A percentile compares a stretch with the other conserved stretches of the same genome.
phyloP scores from a whole-genome alignment of 2,113 vertebrate species.

The Neodontobutis hainanensis region DNA sequence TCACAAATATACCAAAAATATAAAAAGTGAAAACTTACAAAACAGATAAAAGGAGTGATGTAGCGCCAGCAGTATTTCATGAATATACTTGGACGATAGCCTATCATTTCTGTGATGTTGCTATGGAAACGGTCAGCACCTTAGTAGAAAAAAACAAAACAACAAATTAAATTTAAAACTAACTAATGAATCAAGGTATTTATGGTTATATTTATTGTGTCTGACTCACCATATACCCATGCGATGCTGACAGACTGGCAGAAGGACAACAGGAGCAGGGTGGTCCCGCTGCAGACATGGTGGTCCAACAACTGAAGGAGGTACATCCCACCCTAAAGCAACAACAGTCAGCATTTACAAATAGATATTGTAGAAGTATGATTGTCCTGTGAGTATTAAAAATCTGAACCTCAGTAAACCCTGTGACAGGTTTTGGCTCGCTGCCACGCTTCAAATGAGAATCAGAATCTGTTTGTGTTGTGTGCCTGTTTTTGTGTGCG shows the following conservation, averaged over 20 bases:
- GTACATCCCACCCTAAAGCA: constrained; percentile 67
- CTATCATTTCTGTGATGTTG: constrained; percentile 71
- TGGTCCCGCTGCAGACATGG: constrained; percentile 72
- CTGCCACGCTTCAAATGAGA: too few relatives aligned
- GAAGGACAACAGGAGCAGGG: constrained; percentile 65
- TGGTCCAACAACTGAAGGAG: constrained; percentile 73
- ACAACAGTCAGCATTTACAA: neutral
- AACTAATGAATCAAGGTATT: neutral
- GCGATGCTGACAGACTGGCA: constrained; percentile 71
- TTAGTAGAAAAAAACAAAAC: constrained; percentile 10
- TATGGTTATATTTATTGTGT: neutral
- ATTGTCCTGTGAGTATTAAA: too few relatives aligned
- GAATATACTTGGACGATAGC: constrained; percentile 52
- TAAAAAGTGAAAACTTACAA: constrained; percentile 42
- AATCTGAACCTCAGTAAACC: too few relatives aligned
- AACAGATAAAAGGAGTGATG: constrained; percentile 59
- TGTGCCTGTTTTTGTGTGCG: too few relatives aligned
- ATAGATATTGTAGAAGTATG: too few relatives aligned
- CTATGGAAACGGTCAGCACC: constrained; percentile 68
- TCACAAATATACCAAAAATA: neutral
- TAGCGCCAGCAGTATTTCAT: constrained; percentile 73
- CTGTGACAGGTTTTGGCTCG: too few relatives aligned
- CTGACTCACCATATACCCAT: constrained; percentile 70
- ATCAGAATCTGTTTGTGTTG: too few relatives aligned
- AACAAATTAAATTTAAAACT: neutral